Conservation (phyloP, 2,888 invertebrate genomes). For the Sinotaia quadrata region DNA sequence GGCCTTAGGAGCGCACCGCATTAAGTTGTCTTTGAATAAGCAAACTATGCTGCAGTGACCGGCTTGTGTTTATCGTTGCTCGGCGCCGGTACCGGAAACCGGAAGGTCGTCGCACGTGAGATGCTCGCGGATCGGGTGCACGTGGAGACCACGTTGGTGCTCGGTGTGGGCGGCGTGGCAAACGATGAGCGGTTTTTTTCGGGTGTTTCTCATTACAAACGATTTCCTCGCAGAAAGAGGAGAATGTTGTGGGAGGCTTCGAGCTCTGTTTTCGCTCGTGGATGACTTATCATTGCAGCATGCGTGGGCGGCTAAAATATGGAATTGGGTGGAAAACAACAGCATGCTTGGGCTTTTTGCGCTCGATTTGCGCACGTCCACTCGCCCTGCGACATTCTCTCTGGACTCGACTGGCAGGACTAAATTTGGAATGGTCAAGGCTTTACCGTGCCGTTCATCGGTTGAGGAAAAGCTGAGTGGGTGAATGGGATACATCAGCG, state of each 20-base stretch:
- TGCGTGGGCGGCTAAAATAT: too few species aligned
- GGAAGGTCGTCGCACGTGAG: conserved; percentile 33
- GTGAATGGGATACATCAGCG: too few species aligned
- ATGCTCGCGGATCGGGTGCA: conserved; percentile 21
- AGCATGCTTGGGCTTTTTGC: too few species aligned
- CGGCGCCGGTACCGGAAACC: conserved; percentile 28
- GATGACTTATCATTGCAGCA: too few species aligned
- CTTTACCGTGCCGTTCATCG: too few species aligned
- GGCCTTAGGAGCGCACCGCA: neutral
- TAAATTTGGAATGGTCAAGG: too few species aligned
- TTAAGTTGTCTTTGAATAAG: conserved; percentile 19
- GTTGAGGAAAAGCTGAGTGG: too few species aligned
- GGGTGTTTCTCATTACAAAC: conserved; percentile 25
- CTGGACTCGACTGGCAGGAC: too few species aligned
- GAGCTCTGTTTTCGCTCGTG: too few species aligned
- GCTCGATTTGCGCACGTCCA: too few species aligned
- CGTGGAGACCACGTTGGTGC: conserved; percentile 27
- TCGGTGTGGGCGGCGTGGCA: conserved; percentile 12
- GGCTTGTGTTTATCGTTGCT: conserved; percentile 7
- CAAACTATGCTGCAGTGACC: conserved; percentile 4
- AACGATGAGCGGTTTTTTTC: neutral
- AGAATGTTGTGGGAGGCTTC: conserved; percentile 11
- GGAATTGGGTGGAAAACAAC: too few species aligned
- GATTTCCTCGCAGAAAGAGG: conserved; percentile 28
- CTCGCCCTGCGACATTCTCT: too few species aligned